These are phyloP conservation scores for Sebastes paucispinis DNA, from an alignment of 2,797 vertebrate genomes.

Conservation along the genomic window DNA sequence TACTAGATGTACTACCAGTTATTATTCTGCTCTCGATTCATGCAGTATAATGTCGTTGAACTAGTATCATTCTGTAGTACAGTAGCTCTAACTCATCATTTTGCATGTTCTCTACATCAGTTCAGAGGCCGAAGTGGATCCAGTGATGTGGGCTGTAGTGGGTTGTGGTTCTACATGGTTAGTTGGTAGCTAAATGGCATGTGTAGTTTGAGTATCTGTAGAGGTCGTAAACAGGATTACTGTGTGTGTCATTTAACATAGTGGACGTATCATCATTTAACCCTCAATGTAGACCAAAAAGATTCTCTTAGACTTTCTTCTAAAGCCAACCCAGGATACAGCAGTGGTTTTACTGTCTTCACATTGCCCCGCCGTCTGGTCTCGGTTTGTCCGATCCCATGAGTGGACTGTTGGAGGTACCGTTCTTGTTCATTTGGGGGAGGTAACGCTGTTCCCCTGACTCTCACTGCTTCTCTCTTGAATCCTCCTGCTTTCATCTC, in stretches of 20 bases:
- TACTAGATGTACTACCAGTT: background rate
- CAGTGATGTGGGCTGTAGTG: constrained; percentile 6
- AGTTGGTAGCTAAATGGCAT: constrained; percentile 11
- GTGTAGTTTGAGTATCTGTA: constrained; percentile 19
- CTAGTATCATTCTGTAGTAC: constrained; percentile 26
- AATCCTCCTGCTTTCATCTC: constrained; percentile 51
- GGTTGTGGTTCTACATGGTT: constrained; percentile 11
- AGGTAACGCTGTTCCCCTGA: constrained; percentile 66
- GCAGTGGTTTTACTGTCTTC: constrained; percentile 57
- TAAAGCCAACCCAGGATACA: constrained; percentile 63
- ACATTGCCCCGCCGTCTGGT: constrained; percentile 51
- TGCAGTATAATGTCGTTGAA: background rate
- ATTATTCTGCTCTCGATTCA: background rate
- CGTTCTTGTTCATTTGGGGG: constrained; percentile 52
- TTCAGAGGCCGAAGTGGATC: background rate
- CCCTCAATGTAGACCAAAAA: constrained; percentile 34
- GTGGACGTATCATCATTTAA: constrained; percentile 52
- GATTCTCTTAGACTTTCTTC: constrained; percentile 49
- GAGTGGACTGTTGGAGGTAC: constrained; percentile 73
- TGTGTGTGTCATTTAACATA: constrained; percentile 52
- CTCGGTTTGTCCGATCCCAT: constrained; percentile 61
- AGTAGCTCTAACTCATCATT: constrained; percentile 39
- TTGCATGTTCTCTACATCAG: constrained; percentile 47
- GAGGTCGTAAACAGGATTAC: constrained; percentile 21
- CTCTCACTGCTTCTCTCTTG: constrained; percentile 48